phyloP scores from a whole-genome alignment of 1,140 invertebrate genomes.

The Ceratina australensis region DNA sequence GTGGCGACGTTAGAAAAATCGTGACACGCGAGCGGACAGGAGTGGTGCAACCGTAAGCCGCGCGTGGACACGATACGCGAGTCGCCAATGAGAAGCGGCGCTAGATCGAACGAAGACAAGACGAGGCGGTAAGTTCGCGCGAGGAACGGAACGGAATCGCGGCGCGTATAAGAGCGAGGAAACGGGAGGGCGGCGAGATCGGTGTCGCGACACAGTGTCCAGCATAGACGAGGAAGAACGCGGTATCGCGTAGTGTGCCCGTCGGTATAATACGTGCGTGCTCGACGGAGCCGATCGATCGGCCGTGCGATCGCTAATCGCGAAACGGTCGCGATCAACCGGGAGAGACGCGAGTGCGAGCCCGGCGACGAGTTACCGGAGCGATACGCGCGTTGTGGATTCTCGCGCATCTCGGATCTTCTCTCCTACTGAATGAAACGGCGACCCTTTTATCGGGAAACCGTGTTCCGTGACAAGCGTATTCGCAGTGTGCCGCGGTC shows the following conservation, averaged over 20 bases:
- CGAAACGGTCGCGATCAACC: constrained; percentile 34
- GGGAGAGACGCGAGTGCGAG: constrained; percentile 12
- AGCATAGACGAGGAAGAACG: too few relatives aligned
- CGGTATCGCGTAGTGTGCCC: too few relatives aligned
- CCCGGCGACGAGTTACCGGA: background rate
- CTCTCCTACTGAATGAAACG: background rate
- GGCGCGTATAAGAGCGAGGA: background rate
- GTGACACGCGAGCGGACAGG: constrained; percentile 34
- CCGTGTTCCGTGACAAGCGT: constrained; percentile 25
- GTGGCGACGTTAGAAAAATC: background rate
- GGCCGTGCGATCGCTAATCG: constrained; percentile 32
- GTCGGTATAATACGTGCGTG: background rate
- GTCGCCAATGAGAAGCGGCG: constrained; percentile 32
- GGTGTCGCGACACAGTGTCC: constrained; percentile 19
- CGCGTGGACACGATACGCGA: constrained; percentile 41
- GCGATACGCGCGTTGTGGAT: constrained; percentile 2
- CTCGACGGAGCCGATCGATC: constrained; percentile 43
- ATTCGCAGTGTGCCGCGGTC: constrained; percentile 1
- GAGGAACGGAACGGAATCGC: background rate
- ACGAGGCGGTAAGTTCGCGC: constrained; percentile 4
- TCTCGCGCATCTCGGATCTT: constrained; percentile 1
- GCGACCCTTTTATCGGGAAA: background rate
- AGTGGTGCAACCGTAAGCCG: constrained; percentile 19
- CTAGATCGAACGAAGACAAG: constrained; percentile 10
- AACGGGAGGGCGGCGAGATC: background rate